Evolutionary conservation across 2,888 invertebrate genomes (phyloP), one percentile per base, ranked within the genome.

Genomic region (Rutpela maculata): DNA sequence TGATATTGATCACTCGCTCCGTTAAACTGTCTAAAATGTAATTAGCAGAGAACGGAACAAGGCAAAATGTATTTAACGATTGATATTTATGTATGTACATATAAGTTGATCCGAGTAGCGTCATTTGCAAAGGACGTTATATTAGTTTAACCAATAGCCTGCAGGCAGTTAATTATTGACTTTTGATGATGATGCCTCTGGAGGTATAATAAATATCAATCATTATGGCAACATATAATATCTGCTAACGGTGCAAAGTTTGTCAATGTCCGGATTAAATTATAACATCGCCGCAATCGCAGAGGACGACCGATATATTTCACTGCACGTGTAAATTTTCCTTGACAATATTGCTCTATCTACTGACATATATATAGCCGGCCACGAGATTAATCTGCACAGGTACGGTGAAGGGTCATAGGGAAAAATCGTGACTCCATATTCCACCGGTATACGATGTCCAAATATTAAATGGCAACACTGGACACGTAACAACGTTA

Each of bases 221-320:
- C 63, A 63, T 35, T 31, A 31, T 10, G 31, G 15, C 35, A 31
- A 12, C 35, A n/a, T 55, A 26, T 66, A 43, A 66, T 66, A 68
- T 55, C 22, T 68, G 55, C 17, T 26, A 26, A 15, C 26, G 11
- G 26, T 19, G 15, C 55, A 68, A 31, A 56, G n/a, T 68, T 68
- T 68, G 26, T 68, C 68, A 68, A 68, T 56, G 68, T 68, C 68
- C 55, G 55, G 17, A 55, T 68, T 31, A 68, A 68, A 68, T 68
- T 68, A 68, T 68, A 56, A 67, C 67, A 18, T 55, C 55, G 10
- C 50, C 19, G 59, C 59, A 59, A 59, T 59, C 67, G 15, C 66
- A 18, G 12, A 22, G 43, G 43, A 56, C 55, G 26, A 15, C 66
- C 66, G 15, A 63, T 67, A 67, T 67, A 67, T 67, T 19, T 43